Evolutionary conservation across 2,888 invertebrate species (phyloP), one percentile per base, ranked within the genome.

Genomic region (Acleris literana): DNA sequence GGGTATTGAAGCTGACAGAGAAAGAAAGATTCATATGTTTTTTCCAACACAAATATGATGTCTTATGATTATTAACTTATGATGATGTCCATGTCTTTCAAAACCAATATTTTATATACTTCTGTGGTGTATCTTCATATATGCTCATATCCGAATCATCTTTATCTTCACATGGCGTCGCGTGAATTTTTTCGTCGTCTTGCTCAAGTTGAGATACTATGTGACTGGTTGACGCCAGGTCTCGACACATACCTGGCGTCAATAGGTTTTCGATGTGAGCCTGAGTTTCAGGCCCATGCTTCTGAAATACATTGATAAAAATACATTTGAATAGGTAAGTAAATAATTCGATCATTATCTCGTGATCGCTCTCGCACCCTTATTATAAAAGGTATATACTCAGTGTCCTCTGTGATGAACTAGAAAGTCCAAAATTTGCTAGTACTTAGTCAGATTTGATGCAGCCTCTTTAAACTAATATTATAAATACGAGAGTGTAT

Each of bases 51-150:
- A 25, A 25, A 25, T 6, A 1, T 25, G 25, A 25, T 6, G 6
- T 5, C 9, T 25, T 25, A 9, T 9, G 33, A 29, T 29, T 29
- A 29, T 29, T 29, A 7, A 29, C 29, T n/a, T 25, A 33, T 5
- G 3, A 25, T 25, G 5, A 25, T 25, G 25, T 2, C 25, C 25
- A 5, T 5, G 5, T 25, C 25, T 7, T 25, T 25, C 6, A 25
- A 25, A 25, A 25, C 6, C 6, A 25, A 25, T 25, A 6, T 25
- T 20, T 43, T 65, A 80, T 85, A 70, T 79, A 93, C 93, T 92
- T 92, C 74, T 93, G 92, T 64, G 93, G 93, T 60, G 93, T 93
- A 66, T 92, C 93, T 76, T 93, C 93, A 25, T 92, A 89, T 33
- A 92, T 79, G 76, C 88, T 88, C 68, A 78, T 82, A 70, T 89